Evolutionary conservation across 2,888 invertebrate species (phyloP).

Genomic region (Operophtera brumata): DNA sequence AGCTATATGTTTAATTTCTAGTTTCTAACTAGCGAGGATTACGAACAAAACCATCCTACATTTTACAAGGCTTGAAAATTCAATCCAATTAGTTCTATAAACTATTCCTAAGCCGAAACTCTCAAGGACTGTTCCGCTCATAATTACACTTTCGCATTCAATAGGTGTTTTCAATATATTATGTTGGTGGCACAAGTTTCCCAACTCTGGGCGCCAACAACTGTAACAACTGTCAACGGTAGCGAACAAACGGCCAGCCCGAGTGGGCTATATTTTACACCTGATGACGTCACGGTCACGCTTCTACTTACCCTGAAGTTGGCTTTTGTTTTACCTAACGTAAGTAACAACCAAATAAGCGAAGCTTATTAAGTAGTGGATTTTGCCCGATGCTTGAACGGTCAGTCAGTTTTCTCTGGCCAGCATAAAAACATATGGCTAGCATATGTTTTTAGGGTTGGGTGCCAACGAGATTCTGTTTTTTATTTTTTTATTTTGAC

Average conservation of each 20-base stretch:
- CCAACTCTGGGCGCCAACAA: conserved; percentile 17
- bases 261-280: conserved; percentile 22
- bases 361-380: not conserved
- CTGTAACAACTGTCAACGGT: conserved; percentile 23
- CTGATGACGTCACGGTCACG: conserved; percentile 19
- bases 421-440: too few species aligned
- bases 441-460: too few species aligned
- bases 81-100: conserved; percentile 16
- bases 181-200: conserved; percentile 21
- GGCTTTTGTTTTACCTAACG: not conserved
- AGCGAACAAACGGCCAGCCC: conserved; percentile 21
- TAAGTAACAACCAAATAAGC: not conserved
- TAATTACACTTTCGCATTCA: conserved; percentile 26
- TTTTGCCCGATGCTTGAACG: too few species aligned
- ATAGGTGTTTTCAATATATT: conserved; percentile 26
- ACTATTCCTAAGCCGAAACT: conserved; percentile 17
- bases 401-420: too few species aligned
- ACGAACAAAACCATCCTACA: not conserved
- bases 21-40: not conserved
- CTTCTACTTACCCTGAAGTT: not conserved
- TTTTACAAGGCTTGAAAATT: conserved; percentile 10
- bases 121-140: conserved; percentile 20
- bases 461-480: too few species aligned
- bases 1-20: not conserved
- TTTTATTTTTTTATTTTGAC: too few species aligned